These are phyloP conservation scores for Drosophila equinoxialis DNA, from an alignment of 1,140 invertebrate species.

Conservation along the genomic window DNA sequence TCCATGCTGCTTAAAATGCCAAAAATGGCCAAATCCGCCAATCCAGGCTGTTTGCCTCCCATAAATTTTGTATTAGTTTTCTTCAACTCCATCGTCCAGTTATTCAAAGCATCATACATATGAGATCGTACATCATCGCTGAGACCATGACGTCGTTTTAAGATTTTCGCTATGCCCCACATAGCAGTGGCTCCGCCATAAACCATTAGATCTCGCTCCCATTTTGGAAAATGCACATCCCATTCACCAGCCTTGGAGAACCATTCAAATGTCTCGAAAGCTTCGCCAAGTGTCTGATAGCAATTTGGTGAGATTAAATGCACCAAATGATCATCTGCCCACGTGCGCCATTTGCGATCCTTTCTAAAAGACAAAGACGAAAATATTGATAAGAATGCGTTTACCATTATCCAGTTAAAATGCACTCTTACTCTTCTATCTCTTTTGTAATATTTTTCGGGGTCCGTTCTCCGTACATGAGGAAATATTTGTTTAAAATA, in stretches of 20 bases:
- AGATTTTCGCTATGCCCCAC: constrained; percentile 94
- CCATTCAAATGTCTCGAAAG: constrained; percentile 95
- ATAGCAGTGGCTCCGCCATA: constrained; percentile 97
- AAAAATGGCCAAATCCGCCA: constrained; percentile 97
- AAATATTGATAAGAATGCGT: neutral
- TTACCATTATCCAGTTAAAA: neutral
- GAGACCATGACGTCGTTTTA: constrained; percentile 94
- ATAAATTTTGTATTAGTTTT: constrained; percentile 90
- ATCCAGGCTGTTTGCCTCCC: constrained; percentile 93
- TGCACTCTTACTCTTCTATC: constrained; percentile 86
- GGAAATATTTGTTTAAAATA: constrained; percentile 96
- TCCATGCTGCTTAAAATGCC: constrained; percentile 97
- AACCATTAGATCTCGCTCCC: constrained; percentile 94
- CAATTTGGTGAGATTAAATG: constrained; percentile 98
- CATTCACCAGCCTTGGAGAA: constrained; percentile 96
- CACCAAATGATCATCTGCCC: constrained; percentile 95
- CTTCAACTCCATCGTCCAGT: constrained; percentile 90
- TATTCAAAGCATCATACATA: constrained; percentile 93
- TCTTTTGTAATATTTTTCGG: constrained; percentile 85
- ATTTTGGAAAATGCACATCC: constrained; percentile 93
- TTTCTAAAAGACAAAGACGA: constrained; percentile 85
- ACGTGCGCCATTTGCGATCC: constrained; percentile 97
- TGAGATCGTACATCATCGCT: constrained; percentile 95
- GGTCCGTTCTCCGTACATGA: constrained; percentile 90
- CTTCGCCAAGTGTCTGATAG: constrained; percentile 93